These are phyloP conservation scores for Sternotherus odoratus DNA, from an alignment of 2,797 vertebrate species.

Conservation along the genomic window DNA sequence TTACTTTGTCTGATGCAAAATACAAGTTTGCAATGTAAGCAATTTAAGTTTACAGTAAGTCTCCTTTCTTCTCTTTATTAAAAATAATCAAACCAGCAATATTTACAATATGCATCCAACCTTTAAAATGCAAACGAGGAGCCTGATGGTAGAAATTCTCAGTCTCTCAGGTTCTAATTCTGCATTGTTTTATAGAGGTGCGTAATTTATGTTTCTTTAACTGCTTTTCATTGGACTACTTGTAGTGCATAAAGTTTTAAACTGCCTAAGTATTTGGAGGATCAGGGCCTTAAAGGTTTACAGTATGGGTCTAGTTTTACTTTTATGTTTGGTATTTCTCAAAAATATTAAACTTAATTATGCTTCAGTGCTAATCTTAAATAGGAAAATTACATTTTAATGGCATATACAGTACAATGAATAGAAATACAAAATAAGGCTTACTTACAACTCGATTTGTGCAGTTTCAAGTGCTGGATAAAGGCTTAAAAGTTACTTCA, in stretches of 20 bases:
- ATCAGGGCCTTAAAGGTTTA: not conserved
- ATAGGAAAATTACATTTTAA: not conserved
- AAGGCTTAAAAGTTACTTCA: not conserved
- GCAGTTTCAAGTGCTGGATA: not conserved
- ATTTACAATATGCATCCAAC: not conserved
- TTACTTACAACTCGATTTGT: not conserved
- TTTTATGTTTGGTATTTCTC: conserved; percentile 1
- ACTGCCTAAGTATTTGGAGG: not conserved
- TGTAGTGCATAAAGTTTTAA: not conserved
- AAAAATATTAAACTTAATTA: not conserved
- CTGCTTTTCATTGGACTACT: not conserved
- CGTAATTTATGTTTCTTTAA: not conserved
- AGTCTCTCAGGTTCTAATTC: not conserved
- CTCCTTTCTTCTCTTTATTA: conserved; percentile 29
- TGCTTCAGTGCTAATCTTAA: not conserved
- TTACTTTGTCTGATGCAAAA: not conserved
- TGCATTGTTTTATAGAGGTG: not conserved
- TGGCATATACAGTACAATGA: not conserved
- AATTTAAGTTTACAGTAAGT: not conserved
- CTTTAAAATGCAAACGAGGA: not conserved
- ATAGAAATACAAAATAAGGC: not conserved
- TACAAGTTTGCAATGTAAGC: not conserved
- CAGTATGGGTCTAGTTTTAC: not conserved
- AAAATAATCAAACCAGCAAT: not conserved
- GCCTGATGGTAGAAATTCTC: not conserved